Percentiles rank a stretch among this genome's conserved stretches.
Evolutionary conservation across 2,113 vertebrate species (phyloP).

Genomic region (Holacanthus passer): DNA sequence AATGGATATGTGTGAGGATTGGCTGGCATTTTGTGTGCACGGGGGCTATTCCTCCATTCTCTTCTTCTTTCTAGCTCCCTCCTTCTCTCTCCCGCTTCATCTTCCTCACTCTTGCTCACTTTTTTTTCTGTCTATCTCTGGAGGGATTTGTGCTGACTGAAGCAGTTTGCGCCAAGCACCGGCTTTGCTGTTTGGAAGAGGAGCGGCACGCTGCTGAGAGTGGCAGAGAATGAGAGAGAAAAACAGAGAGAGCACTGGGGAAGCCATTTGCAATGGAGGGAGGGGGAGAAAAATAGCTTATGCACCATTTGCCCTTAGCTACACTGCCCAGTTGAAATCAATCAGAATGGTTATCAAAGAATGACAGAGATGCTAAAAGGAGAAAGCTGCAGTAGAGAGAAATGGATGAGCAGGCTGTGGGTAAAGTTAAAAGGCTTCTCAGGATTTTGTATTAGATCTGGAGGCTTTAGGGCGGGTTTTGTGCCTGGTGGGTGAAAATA

Average conservation of each 20-base stretch:
- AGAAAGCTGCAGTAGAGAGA: slow-evolving; percentile 33
- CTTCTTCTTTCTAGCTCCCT: slow-evolving; percentile 28
- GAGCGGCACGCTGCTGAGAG: slow-evolving; percentile 49
- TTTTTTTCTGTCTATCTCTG: slow-evolving; percentile 68
- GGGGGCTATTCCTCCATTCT: slow-evolving; percentile 30
- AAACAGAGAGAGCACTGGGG: slow-evolving; percentile 22
- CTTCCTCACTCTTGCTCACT: slow-evolving; percentile 60
- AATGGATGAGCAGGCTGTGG: slow-evolving; percentile 50
- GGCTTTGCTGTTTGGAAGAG: slow-evolving; percentile 55
- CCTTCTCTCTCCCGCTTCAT: slow-evolving; percentile 33
- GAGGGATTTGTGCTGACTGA: slow-evolving; percentile 83
- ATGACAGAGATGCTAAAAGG: slow-evolving; percentile 39
- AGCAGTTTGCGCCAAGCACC: slow-evolving; percentile 76
- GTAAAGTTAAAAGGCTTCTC: slow-evolving; percentile 69
- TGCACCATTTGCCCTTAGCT: slow-evolving; percentile 64
- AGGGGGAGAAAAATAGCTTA: slow-evolving; percentile 59
- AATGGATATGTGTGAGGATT: slow-evolving; percentile 21
- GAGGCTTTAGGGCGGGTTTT: slow-evolving; percentile 53
- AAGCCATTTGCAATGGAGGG: slow-evolving; percentile 8
- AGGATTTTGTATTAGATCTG: slow-evolving; percentile 61
- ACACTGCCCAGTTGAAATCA: slow-evolving; percentile 69
- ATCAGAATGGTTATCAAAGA: slow-evolving; percentile 61
- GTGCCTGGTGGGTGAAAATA: slow-evolving; percentile 60
- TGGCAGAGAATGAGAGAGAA: slow-evolving; percentile 44
- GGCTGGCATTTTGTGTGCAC: slow-evolving; percentile 37